Conservation (phyloP, 2,113 vertebrate species). For the Bubo bubo region DNA sequence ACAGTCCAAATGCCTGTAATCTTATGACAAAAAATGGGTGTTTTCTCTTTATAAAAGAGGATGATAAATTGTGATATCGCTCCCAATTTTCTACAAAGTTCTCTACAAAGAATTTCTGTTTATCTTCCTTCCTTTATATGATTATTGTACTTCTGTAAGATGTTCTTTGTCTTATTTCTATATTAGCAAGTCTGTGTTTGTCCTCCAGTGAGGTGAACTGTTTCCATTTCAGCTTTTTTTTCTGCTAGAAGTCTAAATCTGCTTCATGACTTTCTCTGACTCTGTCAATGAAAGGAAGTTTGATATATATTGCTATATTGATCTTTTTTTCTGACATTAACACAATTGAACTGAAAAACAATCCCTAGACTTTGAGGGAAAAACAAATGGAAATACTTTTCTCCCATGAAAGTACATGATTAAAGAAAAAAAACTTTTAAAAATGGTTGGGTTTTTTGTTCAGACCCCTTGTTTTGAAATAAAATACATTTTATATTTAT, state of each 20-base stretch:
- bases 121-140: background rate
- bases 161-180: background rate
- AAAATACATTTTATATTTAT: background rate
- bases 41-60: background rate
- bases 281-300: background rate
- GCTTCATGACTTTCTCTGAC: background rate
- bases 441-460: background rate
- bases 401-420: background rate
- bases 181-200: background rate
- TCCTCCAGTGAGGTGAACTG: background rate
- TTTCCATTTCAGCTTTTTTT: background rate
- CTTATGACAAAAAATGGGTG: background rate
- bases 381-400: background rate
- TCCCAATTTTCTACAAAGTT: background rate
- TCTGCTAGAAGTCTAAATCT: background rate
- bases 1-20: too few relatives aligned
- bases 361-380: background rate
- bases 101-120: background rate
- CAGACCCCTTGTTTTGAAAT: background rate
- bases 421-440: background rate
- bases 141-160: background rate
- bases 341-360: background rate
- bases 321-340: background rate
- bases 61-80: background rate
- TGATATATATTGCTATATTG: background rate